These are phyloP conservation scores for Drosophila neoperkinsi DNA, from an alignment of 2,888 invertebrate species.

Conservation along the genomic window DNA sequence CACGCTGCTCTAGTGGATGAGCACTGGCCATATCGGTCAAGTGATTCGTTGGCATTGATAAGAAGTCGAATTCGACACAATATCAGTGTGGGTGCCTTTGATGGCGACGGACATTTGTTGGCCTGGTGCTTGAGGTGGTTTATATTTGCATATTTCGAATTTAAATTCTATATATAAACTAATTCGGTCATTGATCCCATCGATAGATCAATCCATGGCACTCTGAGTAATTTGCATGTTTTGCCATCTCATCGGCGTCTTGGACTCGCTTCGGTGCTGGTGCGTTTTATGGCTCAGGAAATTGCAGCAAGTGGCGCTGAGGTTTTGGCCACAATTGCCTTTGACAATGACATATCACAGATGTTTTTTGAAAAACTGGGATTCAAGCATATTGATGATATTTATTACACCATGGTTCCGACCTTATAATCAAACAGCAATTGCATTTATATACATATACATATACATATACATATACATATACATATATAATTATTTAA, in stretches of 20 bases:
- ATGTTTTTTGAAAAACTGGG: constrained; percentile 27
- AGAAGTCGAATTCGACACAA: constrained; percentile 12
- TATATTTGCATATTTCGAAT: too few species aligned
- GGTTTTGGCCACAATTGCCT: constrained; percentile 30
- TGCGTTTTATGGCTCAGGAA: constrained; percentile 30
- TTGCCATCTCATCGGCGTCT: constrained; percentile 15
- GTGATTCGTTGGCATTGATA: constrained; percentile 18
- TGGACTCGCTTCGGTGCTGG: constrained; percentile 27
- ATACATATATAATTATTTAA: constrained; percentile 1
- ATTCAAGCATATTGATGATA: constrained; percentile 19
- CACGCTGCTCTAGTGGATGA: constrained; percentile 17
- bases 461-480: background rate
- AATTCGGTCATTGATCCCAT: background rate
- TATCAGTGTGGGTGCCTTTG: constrained; percentile 26
- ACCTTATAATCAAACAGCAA: background rate
- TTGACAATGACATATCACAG: constrained; percentile 24
- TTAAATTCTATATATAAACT: background rate
- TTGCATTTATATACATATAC: background rate
- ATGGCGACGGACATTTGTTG: constrained; percentile 14
- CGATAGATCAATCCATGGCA: constrained; percentile 16
- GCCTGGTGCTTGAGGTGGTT: constrained; percentile 28
- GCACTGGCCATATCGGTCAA: constrained; percentile 26
- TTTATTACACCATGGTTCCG: constrained; percentile 30
- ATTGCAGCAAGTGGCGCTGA: constrained; percentile 29
- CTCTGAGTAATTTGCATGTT: constrained; percentile 26